Evolutionary conservation across 2,888 invertebrate genomes (phyloP), one percentile per base, ranked within the genome.

Genomic region (Sericinus montela): DNA sequence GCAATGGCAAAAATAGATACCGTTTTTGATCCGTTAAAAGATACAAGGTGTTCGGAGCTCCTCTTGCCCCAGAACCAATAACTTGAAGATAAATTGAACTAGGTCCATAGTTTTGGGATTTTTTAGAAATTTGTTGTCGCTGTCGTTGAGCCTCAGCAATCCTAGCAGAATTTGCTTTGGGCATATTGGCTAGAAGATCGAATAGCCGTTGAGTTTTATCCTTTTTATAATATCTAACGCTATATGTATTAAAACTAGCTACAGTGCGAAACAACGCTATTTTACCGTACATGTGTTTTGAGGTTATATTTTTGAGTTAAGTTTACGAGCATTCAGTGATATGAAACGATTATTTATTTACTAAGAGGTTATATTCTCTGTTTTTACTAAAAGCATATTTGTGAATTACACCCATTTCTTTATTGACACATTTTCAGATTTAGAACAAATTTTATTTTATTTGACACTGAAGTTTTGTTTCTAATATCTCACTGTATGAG

Each of bases 11-110:
- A 42, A 10, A 35, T 15, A 29, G 3, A 72, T 72, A 94, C 92
- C 94, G 91, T 28, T 92, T 91, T 59, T 95, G 94, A 73, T 97
- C 96, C 0, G 96, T 94, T 60, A 94, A 94, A 5, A 97, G 83
- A 69, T 95, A 96, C 0, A 97, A 85, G 3, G 93, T 90, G 50
- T 91, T 91, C 0, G 96, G 94, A 1, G 93, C 91, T 45, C 96
- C 96, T 60, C 90, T 89, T 1, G 94, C 93, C 0, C 97, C 97
- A 39, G 93, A 94, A 1, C 97, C 97, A 3, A 97, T 67, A 5
- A 97, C 93, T 82, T 96, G 94, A 1, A 95, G 78, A 55, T 91
- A 92, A 7, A 94, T 93, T 38, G 90, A 91, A 32, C 94, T 93
- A 0, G 93, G 91, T n/a, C 87, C 85, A 80, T 92, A 93, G 62